Percentiles rank a stretch among this genome's conserved stretches.
These are phyloP conservation scores for Cotesia congregata DNA, from an alignment of 2,888 invertebrate species.

Conservation along the genomic window DNA sequence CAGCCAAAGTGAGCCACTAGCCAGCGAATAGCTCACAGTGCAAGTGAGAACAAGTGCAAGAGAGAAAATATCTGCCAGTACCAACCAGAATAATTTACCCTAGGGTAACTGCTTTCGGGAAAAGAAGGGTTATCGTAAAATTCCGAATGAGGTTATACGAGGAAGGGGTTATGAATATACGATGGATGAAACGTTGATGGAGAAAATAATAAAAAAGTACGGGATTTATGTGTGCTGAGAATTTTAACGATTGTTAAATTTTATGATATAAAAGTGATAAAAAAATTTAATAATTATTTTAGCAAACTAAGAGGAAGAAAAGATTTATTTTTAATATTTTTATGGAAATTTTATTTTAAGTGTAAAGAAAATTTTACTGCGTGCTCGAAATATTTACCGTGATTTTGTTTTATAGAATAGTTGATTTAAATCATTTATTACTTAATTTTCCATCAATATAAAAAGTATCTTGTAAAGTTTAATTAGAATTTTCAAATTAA, in stretches of 20 bases:
- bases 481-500: no score
- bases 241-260: conserved; percentile 8
- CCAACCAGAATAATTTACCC: neutral
- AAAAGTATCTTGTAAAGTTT: no score
- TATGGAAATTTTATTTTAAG: neutral
- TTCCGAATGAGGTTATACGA: neutral
- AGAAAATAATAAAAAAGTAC: neutral
- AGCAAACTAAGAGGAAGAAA: neutral
- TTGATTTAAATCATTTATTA: no score
- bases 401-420: neutral
- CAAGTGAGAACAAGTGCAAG: neutral
- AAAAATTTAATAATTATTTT: neutral
- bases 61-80: neutral
- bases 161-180: neutral
- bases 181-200: neutral
- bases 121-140: neutral
- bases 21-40: neutral
- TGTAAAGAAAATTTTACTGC: neutral
- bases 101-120: neutral
- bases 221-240: conserved; percentile 7
- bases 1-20: no score
- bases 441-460: no score
- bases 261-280: neutral
- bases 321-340: neutral
- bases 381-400: neutral